Evolutionary conservation across 2,113 vertebrate genomes (phyloP).

Genomic region (Pachyramphus minor): DNA sequence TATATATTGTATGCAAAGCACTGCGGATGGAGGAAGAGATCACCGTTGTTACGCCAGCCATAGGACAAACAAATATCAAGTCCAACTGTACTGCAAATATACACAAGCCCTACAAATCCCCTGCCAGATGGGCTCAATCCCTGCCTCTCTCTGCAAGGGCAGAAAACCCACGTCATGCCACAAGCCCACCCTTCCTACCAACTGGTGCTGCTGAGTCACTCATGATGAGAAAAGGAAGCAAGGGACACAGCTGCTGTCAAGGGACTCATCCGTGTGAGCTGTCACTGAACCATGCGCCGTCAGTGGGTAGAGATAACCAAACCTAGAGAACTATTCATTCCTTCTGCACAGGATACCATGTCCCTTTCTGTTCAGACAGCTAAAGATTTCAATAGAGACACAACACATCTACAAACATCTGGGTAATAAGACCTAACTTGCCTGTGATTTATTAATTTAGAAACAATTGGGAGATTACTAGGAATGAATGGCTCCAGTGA

Average conservation of each 20-base stretch:
- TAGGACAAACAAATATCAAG: fast-evolving
- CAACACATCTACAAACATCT: background rate
- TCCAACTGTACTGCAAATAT: background rate
- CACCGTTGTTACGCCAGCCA: fast-evolving
- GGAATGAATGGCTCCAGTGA: background rate
- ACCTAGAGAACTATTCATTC: background rate
- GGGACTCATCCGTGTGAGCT: fast-evolving
- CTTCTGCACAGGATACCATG: fast-evolving
- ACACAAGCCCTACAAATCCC: background rate
- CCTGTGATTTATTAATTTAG: background rate
- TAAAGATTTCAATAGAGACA: background rate
- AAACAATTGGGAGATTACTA: background rate
- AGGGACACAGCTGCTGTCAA: background rate
- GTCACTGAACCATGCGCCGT: background rate
- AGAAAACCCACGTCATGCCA: fast-evolving
- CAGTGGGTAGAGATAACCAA: fast-evolving
- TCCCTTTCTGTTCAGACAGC: background rate
- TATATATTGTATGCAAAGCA: background rate
- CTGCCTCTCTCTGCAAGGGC: background rate
- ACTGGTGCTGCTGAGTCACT: background rate
- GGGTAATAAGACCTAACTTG: background rate
- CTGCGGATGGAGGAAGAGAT: background rate
- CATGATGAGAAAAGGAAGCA: fast-evolving
- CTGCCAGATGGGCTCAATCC: background rate
- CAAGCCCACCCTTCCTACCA: fast-evolving